A percentile compares a stretch with the other conserved stretches of the same genome.
Conservation (phyloP, 2,113 vertebrate genomes). For the Regulus satrapa region DNA sequence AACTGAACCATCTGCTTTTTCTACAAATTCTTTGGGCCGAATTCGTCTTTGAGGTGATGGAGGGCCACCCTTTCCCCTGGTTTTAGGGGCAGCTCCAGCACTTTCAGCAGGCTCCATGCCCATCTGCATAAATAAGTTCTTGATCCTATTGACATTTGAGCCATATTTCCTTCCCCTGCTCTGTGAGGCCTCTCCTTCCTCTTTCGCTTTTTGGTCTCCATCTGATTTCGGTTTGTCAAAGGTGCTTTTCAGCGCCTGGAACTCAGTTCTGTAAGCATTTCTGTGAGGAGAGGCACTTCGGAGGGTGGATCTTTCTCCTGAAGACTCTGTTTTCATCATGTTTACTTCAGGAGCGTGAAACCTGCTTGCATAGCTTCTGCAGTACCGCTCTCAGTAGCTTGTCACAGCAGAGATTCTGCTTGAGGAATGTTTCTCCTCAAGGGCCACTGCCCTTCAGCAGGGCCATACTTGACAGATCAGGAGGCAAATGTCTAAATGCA, state of each 20-base stretch:
- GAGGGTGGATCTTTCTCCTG: conserved; percentile 90
- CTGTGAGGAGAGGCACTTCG: conserved; percentile 97
- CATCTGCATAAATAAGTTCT: conserved; percentile 99
- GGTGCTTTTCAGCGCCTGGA: conserved; percentile 95
- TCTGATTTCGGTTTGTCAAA: conserved; percentile 93
- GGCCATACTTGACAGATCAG: neutral
- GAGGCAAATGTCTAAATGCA: neutral
- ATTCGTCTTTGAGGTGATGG: conserved; percentile 82
- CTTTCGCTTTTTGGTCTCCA: conserved; percentile 83
- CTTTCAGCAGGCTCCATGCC: conserved; percentile 82
- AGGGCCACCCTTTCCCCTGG: conserved; percentile 71
- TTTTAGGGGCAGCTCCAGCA: conserved; percentile 63
- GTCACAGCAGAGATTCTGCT: neutral
- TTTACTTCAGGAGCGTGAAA: conserved; percentile 76
- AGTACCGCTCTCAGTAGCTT: neutral
- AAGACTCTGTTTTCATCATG: conserved; percentile 97
- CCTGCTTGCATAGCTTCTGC: conserved; percentile 74
- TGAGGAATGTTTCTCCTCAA: neutral
- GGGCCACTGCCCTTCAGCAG: neutral
- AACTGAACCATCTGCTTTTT: conserved; percentile 84
- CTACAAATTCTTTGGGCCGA: conserved; percentile 88
- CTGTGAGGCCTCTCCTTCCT: conserved; percentile 79
- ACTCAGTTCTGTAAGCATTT: conserved; percentile 96
- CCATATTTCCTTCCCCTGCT: conserved; percentile 93
- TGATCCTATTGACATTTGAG: conserved; percentile 96